A percentile compares a stretch with the other conserved stretches of the same genome.
These are phyloP conservation scores for Myrmecophaga tridactyla DNA, from an alignment of 2,113 vertebrate genomes.

Conservation along the genomic window DNA sequence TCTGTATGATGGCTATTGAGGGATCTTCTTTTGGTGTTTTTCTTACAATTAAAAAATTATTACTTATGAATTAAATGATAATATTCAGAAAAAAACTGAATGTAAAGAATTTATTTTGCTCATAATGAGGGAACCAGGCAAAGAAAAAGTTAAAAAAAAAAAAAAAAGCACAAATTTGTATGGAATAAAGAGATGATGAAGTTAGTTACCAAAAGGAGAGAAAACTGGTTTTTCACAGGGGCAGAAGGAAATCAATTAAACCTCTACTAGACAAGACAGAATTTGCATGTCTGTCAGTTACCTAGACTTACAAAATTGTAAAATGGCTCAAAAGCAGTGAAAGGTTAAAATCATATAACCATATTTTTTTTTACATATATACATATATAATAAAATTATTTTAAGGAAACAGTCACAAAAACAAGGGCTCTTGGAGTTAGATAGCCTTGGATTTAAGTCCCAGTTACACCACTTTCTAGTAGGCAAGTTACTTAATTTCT, in stretches of 20 bases:
- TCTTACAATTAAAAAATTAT: neutral
- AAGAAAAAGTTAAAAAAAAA: neutral
- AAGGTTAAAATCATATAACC: neutral
- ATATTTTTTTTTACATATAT: neutral
- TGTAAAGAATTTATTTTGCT: neutral
- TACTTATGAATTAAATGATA: neutral
- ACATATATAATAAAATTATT: neutral
- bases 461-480: neutral
- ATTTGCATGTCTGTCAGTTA: neutral
- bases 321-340: neutral
- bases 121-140: neutral
- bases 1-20: neutral
- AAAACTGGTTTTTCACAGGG: neutral
- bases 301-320: neutral
- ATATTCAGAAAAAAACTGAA: slow-evolving; percentile 7
- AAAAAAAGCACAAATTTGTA: neutral
- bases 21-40: neutral
- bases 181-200: neutral
- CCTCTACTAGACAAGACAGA: neutral
- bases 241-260: neutral
- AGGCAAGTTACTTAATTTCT: neutral
- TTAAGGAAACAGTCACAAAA: neutral
- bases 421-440: neutral
- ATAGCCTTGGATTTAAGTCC: neutral
- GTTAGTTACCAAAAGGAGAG: neutral